Conservation (phyloP, 2,888 invertebrate species). For the Eilema griseolum region DNA sequence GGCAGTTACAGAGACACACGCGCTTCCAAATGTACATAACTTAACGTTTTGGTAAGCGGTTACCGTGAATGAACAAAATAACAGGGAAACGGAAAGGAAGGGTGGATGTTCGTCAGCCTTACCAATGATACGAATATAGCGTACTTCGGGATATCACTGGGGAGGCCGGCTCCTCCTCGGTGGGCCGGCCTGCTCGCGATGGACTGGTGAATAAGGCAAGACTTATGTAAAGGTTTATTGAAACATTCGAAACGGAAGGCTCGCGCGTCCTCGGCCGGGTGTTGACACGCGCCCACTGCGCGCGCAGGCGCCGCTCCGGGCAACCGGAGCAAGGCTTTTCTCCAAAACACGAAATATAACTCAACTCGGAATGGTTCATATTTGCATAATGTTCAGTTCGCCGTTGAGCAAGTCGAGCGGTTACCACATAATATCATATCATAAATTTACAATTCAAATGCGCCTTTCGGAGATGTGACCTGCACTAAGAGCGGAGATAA, state of each 20-base stretch:
- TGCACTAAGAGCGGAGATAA: background rate
- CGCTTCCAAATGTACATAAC: background rate
- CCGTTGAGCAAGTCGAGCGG: constrained; percentile 40
- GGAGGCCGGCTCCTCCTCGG: background rate
- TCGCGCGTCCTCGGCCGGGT: background rate
- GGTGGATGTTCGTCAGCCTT: too few species aligned
- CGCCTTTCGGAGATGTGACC: constrained; percentile 28
- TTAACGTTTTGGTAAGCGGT: background rate
- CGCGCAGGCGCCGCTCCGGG: background rate
- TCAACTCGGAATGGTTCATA: constrained; percentile 24
- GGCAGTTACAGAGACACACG: background rate
- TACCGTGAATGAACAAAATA: background rate
- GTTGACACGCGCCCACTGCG: background rate
- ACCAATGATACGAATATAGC: background rate
- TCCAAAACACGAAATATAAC: constrained; percentile 12
- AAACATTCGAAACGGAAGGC: background rate
- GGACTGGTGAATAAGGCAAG: background rate
- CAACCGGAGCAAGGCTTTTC: constrained; percentile 20
- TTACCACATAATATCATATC: constrained; percentile 48
- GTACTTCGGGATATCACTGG: background rate
- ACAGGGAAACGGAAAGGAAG: background rate
- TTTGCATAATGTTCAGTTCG: constrained; percentile 45
- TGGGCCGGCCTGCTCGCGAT: background rate
- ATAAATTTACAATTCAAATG: constrained; percentile 37
- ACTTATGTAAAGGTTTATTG: background rate